Evolutionary conservation across 2,113 vertebrate species (phyloP), one percentile per base, ranked within the genome.

Genomic region (Orycteropus afer): DNA sequence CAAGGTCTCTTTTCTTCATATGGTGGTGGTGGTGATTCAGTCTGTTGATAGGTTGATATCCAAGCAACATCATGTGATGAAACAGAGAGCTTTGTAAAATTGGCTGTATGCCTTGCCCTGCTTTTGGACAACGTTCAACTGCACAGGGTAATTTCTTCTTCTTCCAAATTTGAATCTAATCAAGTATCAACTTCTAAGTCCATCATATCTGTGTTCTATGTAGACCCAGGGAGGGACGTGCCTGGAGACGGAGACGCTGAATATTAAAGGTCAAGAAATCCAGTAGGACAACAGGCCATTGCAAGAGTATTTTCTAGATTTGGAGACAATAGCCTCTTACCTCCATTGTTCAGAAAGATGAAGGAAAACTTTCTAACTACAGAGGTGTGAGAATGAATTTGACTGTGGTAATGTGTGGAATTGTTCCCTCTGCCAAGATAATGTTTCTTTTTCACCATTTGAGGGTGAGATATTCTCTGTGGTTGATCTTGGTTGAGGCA

Each of bases 31-130:
- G 9, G 47, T 87, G 23, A 53, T 92, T 89, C 86, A 90, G 83
- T 95, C 86, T 97, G 94, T 98, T 98, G 98, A 98, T 94, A 97
- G 96, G 47, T 42, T 91, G 69, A 97, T 98, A 98, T 85, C 97
- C 88, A 98, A 96, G 97, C 97, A 98, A 97, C 97, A 53, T 37
- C 71, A 15, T 15, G 45, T 82, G 90, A 96, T 17, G 65, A 91
- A 80, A 94, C 83, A 93, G 90, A 85, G 78, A 90, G 37, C 74
- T 86, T n/a, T 87, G 74, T 40, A 79, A 95, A 57, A 67, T 32
- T 77, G 92, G 94, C 86, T 84, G 25, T 34, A 2, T 88, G 94
- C 91, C 96, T 94, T 95, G 76, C 53, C 80, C 63, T 73, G 63
- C 67, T 87, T 96, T 80, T 93, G 80, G 37, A 23, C 77, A 89